Base-by-base conservation (phyloP, 1,140 invertebrate genomes). In the Macrotrachela quadricornifera region DNA sequence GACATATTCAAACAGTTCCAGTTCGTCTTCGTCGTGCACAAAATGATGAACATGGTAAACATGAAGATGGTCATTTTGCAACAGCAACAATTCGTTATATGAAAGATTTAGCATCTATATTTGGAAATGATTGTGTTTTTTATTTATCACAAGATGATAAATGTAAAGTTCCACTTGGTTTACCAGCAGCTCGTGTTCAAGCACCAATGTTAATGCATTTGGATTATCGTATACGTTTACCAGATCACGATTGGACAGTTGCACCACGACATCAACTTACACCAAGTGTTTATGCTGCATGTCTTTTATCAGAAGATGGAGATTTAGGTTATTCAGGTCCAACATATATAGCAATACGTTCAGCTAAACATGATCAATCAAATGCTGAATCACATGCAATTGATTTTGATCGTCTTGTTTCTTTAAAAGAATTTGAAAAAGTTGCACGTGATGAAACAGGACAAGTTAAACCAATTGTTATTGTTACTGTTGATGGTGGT, bases 181-280 rank as follows among this genome's bases (percentile, higher is more conserved):
- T 68, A 17, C 63, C 68, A 49, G 69, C 65, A 41, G 69, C 63
- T 38, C 68, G 67, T 21, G 66, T 62, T 50, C 66, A 71, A 59
- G 57, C 61, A n/a, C 11, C 49, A 30, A 15, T 51, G 8, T 21
- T 44, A n/a, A 51, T 51, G 41, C n/a, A 30, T 38, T 21, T 44
- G 15, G 50, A 51, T 13, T 51, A 51, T 36, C 41, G 41, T n/a
- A 30, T 51, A 6, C 12, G 41, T 39, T 42, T 51, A n/a, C 50
- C 50, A 13, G 41, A 51, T 30, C 50, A 51, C 21, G 40, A 51
- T 39, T 51, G n/a, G 15, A 41, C 43, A 21, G 50, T 51, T 8
- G 50, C 50, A 38, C 6, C 41, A 18, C 14, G 30, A 6, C 50
- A 51, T 30, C 43, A 51, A 43, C n/a, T 51, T 0, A 51, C 43